phyloP scores from a whole-genome alignment of 2,888 invertebrate genomes.

The Drosophila pseudotalamancana region DNA sequence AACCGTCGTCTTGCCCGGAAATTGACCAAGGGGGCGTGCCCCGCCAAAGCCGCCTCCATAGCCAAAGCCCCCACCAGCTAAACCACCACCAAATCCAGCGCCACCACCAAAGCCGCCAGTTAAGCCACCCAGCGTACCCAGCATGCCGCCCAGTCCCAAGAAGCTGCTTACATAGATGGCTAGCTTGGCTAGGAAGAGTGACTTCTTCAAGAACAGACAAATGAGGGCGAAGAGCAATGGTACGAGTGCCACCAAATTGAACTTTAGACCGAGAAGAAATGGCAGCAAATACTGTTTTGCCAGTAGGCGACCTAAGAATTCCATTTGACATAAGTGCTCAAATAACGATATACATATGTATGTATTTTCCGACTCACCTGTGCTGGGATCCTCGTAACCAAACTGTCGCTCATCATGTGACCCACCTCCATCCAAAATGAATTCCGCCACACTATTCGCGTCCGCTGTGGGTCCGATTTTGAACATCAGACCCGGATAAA shows the following conservation, averaged over 20 bases:
- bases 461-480: conserved; percentile 89
- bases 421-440: conserved; percentile 88
- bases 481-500: conserved; percentile 91
- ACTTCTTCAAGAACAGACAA: conserved; percentile 91
- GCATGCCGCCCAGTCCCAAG: conserved; percentile 86
- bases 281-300: conserved; percentile 91
- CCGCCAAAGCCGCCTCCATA: conserved; percentile 49
- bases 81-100: conserved; percentile 52
- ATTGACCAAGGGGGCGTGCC: conserved; percentile 61
- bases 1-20: conserved; percentile 75
- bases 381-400: conserved; percentile 80
- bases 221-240: conserved; percentile 90
- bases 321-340: background rate
- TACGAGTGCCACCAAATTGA: conserved; percentile 90
- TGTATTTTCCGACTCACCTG: conserved; percentile 65
- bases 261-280: conserved; percentile 91
- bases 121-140: conserved; percentile 75
- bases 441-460: conserved; percentile 90
- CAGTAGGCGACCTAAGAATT: conserved; percentile 87
- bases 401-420: conserved; percentile 85
- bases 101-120: conserved; percentile 64
- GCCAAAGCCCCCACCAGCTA: conserved; percentile 44
- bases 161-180: conserved; percentile 89
- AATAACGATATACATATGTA: too few species aligned
- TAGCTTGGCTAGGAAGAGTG: conserved; percentile 90